phyloP scores from a whole-genome alignment of 2,113 vertebrate species.

The Colius striatus region DNA sequence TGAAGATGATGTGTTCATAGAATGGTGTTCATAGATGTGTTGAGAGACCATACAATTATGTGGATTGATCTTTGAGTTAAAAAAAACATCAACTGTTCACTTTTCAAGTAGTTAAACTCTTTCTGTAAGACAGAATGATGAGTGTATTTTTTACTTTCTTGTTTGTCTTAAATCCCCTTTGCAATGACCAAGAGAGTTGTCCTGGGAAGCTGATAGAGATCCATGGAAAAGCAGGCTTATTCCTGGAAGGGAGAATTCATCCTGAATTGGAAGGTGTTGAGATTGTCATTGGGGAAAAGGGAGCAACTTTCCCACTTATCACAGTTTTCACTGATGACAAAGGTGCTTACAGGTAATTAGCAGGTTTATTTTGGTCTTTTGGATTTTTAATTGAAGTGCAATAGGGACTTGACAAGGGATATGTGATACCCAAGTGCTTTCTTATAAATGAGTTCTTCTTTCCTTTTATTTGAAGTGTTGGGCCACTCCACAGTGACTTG shows the following conservation, averaged over 20 bases:
- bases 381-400: background rate
- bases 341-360: conserved; percentile 90
- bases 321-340: conserved; percentile 89
- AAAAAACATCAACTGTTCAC: background rate
- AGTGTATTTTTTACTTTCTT: background rate
- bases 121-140: background rate
- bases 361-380: background rate
- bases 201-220: conserved; percentile 94
- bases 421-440: background rate
- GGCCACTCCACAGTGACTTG: conserved; percentile 93
- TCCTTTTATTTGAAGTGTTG: conserved; percentile 80
- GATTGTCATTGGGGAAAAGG: conserved; percentile 91
- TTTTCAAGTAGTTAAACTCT: background rate
- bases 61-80: background rate
- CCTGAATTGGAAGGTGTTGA: conserved; percentile 92
- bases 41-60: background rate
- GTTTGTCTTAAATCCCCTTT: conserved; percentile 16
- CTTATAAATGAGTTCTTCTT: background rate
- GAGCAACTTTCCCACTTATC: conserved; percentile 81
- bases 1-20: too few species aligned
- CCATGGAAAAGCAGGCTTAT: conserved; percentile 90
- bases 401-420: fast-evolving
- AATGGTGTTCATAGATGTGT: too few species aligned
- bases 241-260: conserved; percentile 89
- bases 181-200: conserved; percentile 85